phyloP scores from a whole-genome alignment of 2,797 vertebrate genomes.

The Eulemur mongoz region DNA sequence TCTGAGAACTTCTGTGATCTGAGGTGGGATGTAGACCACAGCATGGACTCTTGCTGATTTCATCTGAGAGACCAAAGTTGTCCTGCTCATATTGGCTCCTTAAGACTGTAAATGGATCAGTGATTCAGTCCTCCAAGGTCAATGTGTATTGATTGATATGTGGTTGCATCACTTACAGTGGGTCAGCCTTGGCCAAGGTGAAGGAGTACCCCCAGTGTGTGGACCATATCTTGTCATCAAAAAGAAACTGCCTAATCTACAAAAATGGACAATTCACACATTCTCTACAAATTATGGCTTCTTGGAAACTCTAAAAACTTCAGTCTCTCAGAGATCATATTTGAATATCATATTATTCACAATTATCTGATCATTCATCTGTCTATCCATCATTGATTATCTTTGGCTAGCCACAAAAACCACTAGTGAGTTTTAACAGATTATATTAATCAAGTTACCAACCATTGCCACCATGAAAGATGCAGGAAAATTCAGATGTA shows the following conservation, averaged over 20 bases:
- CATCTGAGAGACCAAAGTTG: background rate
- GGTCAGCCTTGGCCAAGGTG: background rate
- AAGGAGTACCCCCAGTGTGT: background rate
- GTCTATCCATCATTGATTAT: background rate
- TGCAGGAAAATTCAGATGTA: conserved; percentile 21
- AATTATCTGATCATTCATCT: background rate
- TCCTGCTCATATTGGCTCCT: background rate
- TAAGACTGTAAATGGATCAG: background rate
- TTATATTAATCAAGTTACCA: background rate
- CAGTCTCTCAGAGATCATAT: background rate
- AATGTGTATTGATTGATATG: background rate
- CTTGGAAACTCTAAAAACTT: conserved; percentile 15
- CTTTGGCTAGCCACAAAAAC: background rate
- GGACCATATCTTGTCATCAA: background rate
- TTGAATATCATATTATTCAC: background rate
- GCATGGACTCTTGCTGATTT: background rate
- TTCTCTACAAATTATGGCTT: conserved; percentile 25
- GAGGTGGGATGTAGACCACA: background rate
- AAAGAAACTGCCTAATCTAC: background rate
- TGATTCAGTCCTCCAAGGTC: background rate
- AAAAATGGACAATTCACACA: background rate
- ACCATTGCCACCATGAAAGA: background rate
- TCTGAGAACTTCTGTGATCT: background rate
- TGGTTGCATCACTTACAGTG: background rate
- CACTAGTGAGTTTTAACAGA: conserved; percentile 11